Evolutionary conservation across 2,888 invertebrate genomes (phyloP).

Genomic region (Caenorhabditis auriculariae): DNA sequence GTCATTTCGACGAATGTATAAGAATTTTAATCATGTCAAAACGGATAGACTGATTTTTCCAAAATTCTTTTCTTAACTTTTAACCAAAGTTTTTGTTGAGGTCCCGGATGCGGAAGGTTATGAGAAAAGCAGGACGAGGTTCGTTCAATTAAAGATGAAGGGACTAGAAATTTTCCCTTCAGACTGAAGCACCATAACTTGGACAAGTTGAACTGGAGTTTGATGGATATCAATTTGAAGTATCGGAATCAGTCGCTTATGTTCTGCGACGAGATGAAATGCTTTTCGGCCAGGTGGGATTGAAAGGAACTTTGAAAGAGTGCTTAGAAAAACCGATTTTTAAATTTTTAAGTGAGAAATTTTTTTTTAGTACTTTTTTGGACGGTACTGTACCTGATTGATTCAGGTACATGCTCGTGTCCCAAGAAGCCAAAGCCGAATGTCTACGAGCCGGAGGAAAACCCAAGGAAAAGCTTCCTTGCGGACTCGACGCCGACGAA

Average conservation of each 20-base stretch:
- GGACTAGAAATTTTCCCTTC: not conserved
- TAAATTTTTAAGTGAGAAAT: not conserved
- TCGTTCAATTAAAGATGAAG: not conserved
- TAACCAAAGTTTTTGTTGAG: too few relatives aligned
- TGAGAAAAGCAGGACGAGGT: conserved; percentile 48
- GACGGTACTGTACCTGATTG: too few relatives aligned
- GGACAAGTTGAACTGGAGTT: conserved; percentile 59
- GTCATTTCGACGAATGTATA: not conserved
- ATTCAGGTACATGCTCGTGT: too few relatives aligned
- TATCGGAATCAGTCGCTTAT: conserved; percentile 30
- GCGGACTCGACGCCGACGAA: too few relatives aligned
- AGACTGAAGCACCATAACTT: conserved; percentile 56
- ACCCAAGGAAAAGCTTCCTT: too few relatives aligned
- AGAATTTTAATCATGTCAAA: too few relatives aligned
- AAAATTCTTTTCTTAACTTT: too few relatives aligned
- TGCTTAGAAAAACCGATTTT: not conserved
- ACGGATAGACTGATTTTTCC: too few relatives aligned
- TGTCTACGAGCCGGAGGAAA: too few relatives aligned
- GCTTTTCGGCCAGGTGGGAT: not conserved
- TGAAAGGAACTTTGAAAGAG: not conserved
- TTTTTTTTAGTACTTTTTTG: not conserved
- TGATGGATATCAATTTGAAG: conserved; percentile 46
- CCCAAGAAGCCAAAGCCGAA: too few relatives aligned
- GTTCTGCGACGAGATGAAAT: conserved; percentile 55
- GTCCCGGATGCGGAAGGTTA: conserved; percentile 55